Evolutionary conservation across 2,113 vertebrate genomes (phyloP).

Genomic region (Vicugna pacos): DNA sequence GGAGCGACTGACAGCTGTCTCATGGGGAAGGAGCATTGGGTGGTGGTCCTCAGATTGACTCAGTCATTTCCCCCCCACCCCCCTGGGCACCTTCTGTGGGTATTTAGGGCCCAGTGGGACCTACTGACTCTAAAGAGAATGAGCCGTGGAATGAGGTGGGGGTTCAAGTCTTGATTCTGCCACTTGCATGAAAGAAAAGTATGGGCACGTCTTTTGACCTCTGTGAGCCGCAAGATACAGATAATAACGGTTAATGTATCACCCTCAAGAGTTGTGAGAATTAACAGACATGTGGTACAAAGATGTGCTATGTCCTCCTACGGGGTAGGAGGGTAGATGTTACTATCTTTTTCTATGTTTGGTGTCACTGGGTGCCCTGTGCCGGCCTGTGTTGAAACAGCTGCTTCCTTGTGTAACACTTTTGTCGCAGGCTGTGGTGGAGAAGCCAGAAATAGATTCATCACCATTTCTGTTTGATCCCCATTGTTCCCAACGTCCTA

Average conservation of each 20-base stretch:
- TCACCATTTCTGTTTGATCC: background rate
- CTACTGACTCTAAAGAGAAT: background rate
- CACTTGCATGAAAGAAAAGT: background rate
- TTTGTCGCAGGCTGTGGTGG: background rate
- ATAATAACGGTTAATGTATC: background rate
- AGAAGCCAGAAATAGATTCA: background rate
- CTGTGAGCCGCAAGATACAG: background rate
- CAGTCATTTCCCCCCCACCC: too few species aligned
- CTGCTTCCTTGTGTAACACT: background rate
- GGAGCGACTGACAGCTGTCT: fast-evolving
- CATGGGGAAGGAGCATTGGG: fast-evolving
- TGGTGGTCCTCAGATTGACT: background rate
- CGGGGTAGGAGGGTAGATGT: too few species aligned
- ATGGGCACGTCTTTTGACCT: background rate
- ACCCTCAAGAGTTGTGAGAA: background rate
- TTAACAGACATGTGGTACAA: background rate
- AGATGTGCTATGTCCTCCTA: background rate
- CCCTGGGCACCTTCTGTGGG: fast-evolving
- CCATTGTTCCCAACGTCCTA: background rate
- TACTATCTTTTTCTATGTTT: background rate
- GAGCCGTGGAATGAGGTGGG: background rate
- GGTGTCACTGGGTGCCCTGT: background rate
- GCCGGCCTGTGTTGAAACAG: background rate
- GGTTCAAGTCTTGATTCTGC: background rate
- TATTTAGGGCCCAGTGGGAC: background rate